Percentiles rank a stretch among this genome's conserved stretches.
phyloP scores from a whole-genome alignment of 2,113 vertebrate genomes.

The Lagenorhynchus albirostris region DNA sequence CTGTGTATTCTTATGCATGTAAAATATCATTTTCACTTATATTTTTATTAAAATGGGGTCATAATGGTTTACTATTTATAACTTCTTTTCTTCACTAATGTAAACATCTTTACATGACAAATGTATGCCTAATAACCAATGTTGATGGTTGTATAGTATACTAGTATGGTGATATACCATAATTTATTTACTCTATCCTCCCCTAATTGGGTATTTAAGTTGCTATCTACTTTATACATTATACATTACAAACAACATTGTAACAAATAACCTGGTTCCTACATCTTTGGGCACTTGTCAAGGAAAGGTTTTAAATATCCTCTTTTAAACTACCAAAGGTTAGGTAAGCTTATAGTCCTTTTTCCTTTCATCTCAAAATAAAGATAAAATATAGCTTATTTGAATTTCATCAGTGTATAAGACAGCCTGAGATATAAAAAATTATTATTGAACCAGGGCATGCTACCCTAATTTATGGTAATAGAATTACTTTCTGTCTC shows the following conservation, averaged over 20 bases:
- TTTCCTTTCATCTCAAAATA: not conserved
- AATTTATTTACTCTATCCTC: not conserved
- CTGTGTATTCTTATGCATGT: not conserved
- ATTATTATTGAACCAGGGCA: constrained; percentile 25
- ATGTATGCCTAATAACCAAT: not conserved
- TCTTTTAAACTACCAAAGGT: not conserved
- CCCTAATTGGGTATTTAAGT: not conserved
- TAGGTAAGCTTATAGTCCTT: not conserved
- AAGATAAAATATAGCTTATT: not conserved
- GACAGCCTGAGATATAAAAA: not conserved
- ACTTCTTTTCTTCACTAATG: not conserved
- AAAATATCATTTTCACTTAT: constrained; percentile 10
- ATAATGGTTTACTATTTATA: not conserved
- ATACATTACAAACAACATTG: not conserved
- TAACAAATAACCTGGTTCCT: not conserved
- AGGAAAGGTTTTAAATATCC: not conserved
- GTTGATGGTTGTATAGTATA: not conserved
- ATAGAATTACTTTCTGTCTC: constrained; percentile 52
- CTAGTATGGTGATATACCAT: not conserved
- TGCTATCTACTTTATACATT: not conserved
- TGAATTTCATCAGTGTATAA: constrained; percentile 21
- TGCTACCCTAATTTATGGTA: constrained; percentile 17
- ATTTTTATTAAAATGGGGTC: constrained; percentile 10
- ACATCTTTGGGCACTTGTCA: not conserved
- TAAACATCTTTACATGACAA: not conserved